These are phyloP conservation scores for Callochromis pleurospilus DNA, from an alignment of 2,113 vertebrate species.

Conservation along the genomic window DNA sequence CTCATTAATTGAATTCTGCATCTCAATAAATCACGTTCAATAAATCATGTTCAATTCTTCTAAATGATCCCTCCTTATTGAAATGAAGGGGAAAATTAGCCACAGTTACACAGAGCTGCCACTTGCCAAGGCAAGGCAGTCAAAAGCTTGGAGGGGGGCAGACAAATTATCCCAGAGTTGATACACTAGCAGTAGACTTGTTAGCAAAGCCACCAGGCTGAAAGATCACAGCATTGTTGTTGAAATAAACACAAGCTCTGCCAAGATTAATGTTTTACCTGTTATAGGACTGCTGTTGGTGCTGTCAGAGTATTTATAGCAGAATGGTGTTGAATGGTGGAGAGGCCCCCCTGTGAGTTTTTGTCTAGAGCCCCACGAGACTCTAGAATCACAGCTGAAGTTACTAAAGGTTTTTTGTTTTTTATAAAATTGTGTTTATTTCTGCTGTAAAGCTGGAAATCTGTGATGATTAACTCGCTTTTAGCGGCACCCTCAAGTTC, in stretches of 20 bases:
- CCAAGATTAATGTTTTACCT: not conserved
- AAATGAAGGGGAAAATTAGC: not conserved
- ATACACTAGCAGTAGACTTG: not conserved
- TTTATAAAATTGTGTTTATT: not conserved
- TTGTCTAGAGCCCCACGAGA: not conserved
- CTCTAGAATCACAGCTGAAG: not conserved
- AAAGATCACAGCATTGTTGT: not conserved
- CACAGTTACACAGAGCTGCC: not conserved
- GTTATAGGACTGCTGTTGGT: not conserved
- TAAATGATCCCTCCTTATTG: not conserved
- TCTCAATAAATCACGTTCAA: not conserved
- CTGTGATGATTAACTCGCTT: not conserved
- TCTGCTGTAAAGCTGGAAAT: not conserved
- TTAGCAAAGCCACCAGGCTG: not conserved
- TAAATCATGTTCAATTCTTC: not conserved
- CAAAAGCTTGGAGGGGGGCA: not conserved
- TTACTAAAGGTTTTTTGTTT: not conserved
- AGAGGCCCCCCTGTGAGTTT: not conserved
- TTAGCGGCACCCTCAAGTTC: not conserved
- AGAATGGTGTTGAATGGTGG: not conserved
- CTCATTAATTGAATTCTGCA: not conserved
- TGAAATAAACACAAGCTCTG: not conserved
- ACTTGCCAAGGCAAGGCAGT: not conserved
- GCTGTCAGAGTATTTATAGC: not conserved
- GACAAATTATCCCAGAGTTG: not conserved